A percentile compares a stretch with the other conserved stretches of the same genome.
phyloP scores from a whole-genome alignment of 2,797 vertebrate genomes.

The Knipowitschia caucasica region DNA sequence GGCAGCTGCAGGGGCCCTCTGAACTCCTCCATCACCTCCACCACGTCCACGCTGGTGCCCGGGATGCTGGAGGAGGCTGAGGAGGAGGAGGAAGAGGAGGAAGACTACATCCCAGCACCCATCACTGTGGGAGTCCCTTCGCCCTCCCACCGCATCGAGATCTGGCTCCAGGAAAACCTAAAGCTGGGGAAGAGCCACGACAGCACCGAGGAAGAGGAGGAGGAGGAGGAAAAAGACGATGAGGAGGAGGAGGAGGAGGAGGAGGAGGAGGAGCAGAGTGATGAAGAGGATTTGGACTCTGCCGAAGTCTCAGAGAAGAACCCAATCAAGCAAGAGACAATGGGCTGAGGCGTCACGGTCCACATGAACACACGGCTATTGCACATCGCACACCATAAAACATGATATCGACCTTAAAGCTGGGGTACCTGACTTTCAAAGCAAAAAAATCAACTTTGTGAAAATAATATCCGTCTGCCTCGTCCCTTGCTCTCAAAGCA shows the following conservation, averaged over 20 bases:
- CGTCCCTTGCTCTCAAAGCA: no score
- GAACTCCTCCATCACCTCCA: conserved; percentile 96
- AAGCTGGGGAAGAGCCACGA: conserved; percentile 89
- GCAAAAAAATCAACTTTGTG: no score
- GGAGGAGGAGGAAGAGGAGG: conserved; percentile 92
- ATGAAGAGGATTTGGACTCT: conserved; percentile 82
- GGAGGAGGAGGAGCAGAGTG: conserved; percentile 79
- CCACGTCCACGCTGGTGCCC: conserved; percentile 94
- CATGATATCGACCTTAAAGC: no score
- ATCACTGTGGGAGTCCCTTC: conserved; percentile 91
- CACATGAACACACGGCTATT: conserved; percentile 3
- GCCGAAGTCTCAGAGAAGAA: conserved; percentile 77
- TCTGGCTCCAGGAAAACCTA: conserved; percentile 94
- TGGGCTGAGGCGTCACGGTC: conserved; percentile 40
- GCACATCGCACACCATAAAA: no score
- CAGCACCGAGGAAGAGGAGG: conserved; percentile 86
- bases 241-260: conserved; percentile 77
- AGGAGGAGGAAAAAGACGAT: conserved; percentile 76
- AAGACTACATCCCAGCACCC: conserved; percentile 89
- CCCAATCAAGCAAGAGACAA: conserved; percentile 65
- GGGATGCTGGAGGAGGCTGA: conserved; percentile 96
- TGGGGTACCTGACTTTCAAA: no score
- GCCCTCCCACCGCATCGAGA: conserved; percentile 92
- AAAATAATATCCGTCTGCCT: no score
- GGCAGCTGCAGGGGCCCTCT: conserved; percentile 91